These are phyloP conservation scores for Bradysia coprophila DNA, from an alignment of 1,140 invertebrate species.

Conservation along the genomic window DNA sequence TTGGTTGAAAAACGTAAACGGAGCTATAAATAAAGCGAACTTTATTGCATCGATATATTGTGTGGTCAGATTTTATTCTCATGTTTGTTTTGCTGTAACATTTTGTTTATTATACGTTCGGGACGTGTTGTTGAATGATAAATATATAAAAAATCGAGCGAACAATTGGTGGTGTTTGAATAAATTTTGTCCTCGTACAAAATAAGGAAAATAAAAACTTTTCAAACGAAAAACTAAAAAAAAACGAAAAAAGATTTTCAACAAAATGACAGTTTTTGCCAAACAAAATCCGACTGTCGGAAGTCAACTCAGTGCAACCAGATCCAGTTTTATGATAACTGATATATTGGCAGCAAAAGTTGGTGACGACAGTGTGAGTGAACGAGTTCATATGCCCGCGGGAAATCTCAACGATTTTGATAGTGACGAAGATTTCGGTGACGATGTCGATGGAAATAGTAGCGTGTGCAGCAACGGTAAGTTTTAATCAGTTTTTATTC, in stretches of 20 bases:
- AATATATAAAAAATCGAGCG: too few relatives aligned
- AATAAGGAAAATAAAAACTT: not conserved
- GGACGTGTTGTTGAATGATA: too few relatives aligned
- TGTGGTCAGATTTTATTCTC: too few relatives aligned
- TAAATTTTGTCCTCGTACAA: not conserved
- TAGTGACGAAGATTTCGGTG: not conserved
- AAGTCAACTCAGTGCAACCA: not conserved
- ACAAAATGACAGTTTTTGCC: not conserved
- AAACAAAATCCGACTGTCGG: not conserved
- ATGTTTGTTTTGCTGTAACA: too few relatives aligned
- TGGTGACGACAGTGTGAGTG: not conserved
- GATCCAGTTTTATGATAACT: constrained; percentile 2
- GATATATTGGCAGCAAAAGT: not conserved
- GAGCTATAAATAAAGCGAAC: too few relatives aligned
- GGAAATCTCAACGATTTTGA: not conserved
- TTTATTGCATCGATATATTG: too few relatives aligned
- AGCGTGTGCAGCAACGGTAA: not conserved
- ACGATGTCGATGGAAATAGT: not conserved
- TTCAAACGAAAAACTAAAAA: not conserved
- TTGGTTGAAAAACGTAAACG: too few relatives aligned
- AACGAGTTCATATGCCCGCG: not conserved
- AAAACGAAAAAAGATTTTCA: not conserved
- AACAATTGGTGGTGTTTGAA: too few relatives aligned
- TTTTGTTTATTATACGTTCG: too few relatives aligned
- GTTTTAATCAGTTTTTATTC: not conserved